phyloP scores from a whole-genome alignment of 2,888 invertebrate species.

The Machimus atricapillus region DNA sequence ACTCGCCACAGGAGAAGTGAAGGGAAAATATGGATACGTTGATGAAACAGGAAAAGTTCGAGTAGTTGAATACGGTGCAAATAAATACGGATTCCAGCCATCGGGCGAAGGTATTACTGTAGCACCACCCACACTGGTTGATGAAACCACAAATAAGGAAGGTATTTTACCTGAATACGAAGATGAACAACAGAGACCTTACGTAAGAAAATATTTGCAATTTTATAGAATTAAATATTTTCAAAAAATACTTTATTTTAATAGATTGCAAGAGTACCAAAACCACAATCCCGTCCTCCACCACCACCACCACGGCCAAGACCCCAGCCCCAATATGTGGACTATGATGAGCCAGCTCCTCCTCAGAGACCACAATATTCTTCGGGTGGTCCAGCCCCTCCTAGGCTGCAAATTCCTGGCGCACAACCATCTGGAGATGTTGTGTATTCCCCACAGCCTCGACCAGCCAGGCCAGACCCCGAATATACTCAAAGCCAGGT shows the following conservation, averaged over 20 bases:
- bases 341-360: slow-evolving; percentile 46
- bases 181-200: slow-evolving; percentile 60
- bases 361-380: slow-evolving; percentile 51
- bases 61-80: slow-evolving; percentile 87
- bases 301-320: slow-evolving; percentile 57
- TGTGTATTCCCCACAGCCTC: slow-evolving; percentile 58
- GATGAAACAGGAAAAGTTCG: slow-evolving; percentile 82
- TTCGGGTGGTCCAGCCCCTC: slow-evolving; percentile 53
- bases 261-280: slow-evolving; percentile 51
- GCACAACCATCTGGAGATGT: slow-evolving; percentile 58
- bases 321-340: slow-evolving; percentile 54
- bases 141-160: slow-evolving; percentile 63
- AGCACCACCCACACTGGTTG: slow-evolving; percentile 67
- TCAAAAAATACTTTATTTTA: not conserved
- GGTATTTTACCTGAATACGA: slow-evolving; percentile 60
- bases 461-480: slow-evolving; percentile 59
- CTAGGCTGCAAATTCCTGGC: slow-evolving; percentile 57
- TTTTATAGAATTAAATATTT: not conserved
- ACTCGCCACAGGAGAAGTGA: slow-evolving; percentile 79
- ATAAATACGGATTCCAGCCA: slow-evolving; percentile 87
- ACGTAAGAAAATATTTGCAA: slow-evolving; percentile 52
- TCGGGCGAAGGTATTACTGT: slow-evolving; percentile 87
- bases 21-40: slow-evolving; percentile 89
- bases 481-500: slow-evolving; percentile 58
- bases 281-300: slow-evolving; percentile 52